Evolutionary conservation across 2,888 invertebrate genomes (phyloP), one percentile per base, ranked within the genome.

Genomic region (Balanococcus diminutus): DNA sequence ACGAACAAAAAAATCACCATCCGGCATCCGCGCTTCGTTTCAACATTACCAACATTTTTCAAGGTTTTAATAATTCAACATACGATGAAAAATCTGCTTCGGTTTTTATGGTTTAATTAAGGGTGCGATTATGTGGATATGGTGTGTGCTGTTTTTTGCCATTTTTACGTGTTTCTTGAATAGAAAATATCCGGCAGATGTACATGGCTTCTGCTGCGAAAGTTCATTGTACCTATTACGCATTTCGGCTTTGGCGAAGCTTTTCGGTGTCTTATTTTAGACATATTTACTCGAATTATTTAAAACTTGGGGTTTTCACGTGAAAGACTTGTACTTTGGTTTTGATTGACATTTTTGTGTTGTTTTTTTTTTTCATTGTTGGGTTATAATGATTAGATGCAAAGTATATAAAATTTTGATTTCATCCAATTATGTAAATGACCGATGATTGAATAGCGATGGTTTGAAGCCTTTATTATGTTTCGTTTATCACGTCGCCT

Each of bases 391-490:
- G 36, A 79, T 79, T 79, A 79, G 4, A 67, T 79, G 75, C 36
- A 36, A 79, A 79, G 19, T 79, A 36, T 79, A 9, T 19, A 36
- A 79, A 36, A 79, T n/a, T 36, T 36, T 19, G 6, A 36, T 36
- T 79, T 79, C 8, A 19, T 79, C n/a, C 75, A 79, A 79, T 79
- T 79, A 79, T 36, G 75, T 36, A 79, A 79, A 79, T 79, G 36
- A 19, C 19, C 19, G n/a, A 79, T 36, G 75, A 79, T 32, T 19
- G 75, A 32, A 31, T 9, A 19, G 2, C n/a, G 75, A n/a, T 31
- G n/a, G 36, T 79, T 4, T 36, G 36, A 22, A 36, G 36, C 28
- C 36, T 79, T 79, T 79, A 79, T 79, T 36, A 79, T 36, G 19
- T 79, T 36, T 9, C 36, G 36, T 79, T 36, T 79, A 79, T 79